Evolutionary conservation across 1,140 invertebrate genomes (phyloP), one percentile per base, ranked within the genome.

Genomic region (Mesaphorura yosii): DNA sequence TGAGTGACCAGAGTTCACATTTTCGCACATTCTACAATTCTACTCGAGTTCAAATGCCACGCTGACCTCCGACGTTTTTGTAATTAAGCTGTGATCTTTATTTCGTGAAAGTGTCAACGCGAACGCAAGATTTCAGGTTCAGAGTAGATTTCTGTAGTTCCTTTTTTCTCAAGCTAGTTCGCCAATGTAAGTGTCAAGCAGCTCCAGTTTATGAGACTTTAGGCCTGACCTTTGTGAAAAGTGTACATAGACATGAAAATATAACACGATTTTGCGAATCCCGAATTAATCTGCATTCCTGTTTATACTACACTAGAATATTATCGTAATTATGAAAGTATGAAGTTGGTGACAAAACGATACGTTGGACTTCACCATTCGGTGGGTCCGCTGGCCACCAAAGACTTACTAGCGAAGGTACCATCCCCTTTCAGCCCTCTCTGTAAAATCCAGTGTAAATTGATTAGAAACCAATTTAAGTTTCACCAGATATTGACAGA

Each of bases 291-390:
- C 31, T 34, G 31, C 10, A n/a, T 12, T 34, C 10, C n/a, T 12
- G n/a, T 12, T 12, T 34, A 34, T 34, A 34, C n/a, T 12, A n/a
- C n/a, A n/a, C n/a, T n/a, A n/a, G n/a, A n/a, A n/a, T n/a, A n/a
- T n/a, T n/a, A n/a, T n/a, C n/a, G 10, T 14, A 46, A 20, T 15
- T 20, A 26, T 20, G 57, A 54, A 62, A 81, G 83, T 61, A 75
- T 87, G 67, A 89, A 89, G 77, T 79, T 88, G 72, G 74, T 88
- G 68, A 84, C 84, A 64, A 88, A 89, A 72, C 76, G 85, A 63
- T 88, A 84, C 71, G 84, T 88, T 67, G 86, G 84, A 73, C 75
- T 88, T 66, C 86, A 89, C 71, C 83, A 86, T 66, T 88, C 84
- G 83, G 72, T 88, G 60, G 80, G 82, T 63, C 86, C 86, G 52